These are phyloP conservation scores for Prosopocoilus inquinatus DNA, from an alignment of 2,888 invertebrate genomes.

Conservation along the genomic window DNA sequence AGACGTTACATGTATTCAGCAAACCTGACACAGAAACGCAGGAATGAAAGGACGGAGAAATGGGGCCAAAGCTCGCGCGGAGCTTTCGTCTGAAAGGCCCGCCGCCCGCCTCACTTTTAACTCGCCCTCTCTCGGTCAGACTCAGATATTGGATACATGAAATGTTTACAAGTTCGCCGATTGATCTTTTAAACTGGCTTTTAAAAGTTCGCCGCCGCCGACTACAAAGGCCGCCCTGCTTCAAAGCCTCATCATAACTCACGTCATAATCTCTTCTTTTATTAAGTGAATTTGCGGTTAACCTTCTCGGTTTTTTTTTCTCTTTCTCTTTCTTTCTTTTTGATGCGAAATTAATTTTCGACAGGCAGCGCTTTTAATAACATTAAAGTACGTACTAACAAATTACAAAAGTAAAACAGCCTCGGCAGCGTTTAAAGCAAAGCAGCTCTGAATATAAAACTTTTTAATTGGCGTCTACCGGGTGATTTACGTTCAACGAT, in stretches of 20 bases:
- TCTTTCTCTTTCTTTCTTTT: too few relatives aligned
- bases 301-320: too few relatives aligned
- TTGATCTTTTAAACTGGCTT: slow-evolving; percentile 38
- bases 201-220: slow-evolving; percentile 20
- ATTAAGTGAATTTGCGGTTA: too few relatives aligned
- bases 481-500: too few relatives aligned
- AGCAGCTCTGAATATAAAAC: too few relatives aligned
- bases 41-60: slow-evolving; percentile 34
- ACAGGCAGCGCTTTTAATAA: too few relatives aligned
- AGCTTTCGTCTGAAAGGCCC: slow-evolving; percentile 28
- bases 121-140: slow-evolving; percentile 30
- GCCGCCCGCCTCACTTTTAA: slow-evolving; percentile 28
- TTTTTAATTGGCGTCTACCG: too few relatives aligned
- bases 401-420: too few relatives aligned
- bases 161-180: slow-evolving; percentile 39
- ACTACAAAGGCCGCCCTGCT: neutral
- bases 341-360: too few relatives aligned
- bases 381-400: too few relatives aligned
- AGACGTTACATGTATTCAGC: slow-evolving; percentile 32
- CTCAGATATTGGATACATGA: slow-evolving; percentile 31
- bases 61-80: slow-evolving; percentile 32
- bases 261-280: neutral
- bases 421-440: too few relatives aligned
- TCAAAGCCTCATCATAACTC: neutral
- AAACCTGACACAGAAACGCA: slow-evolving; percentile 25